Evolutionary conservation across 2,888 invertebrate genomes (phyloP).

Genomic region (Helleia helle): DNA sequence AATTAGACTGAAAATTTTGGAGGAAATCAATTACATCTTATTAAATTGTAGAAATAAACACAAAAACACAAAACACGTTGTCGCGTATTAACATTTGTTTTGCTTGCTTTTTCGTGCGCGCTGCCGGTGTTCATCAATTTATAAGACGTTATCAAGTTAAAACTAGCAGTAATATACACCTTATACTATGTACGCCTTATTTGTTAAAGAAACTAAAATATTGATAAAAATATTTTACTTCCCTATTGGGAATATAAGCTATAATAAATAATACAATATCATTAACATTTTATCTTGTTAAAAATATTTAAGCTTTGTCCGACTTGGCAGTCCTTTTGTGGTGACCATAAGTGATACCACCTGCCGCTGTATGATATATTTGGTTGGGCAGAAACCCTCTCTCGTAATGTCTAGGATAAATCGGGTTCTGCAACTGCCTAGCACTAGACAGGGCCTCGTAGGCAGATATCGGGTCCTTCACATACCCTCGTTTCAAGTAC

Average conservation of each 20-base stretch:
- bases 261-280: neutral
- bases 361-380: conserved; percentile 59
- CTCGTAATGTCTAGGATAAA: conserved; percentile 46
- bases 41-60: no score
- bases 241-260: neutral
- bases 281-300: neutral
- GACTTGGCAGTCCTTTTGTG: conserved; percentile 54
- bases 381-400: conserved; percentile 66
- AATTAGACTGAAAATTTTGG: no score
- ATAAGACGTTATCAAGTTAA: no score
- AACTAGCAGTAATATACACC: no score
- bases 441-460: conserved; percentile 57
- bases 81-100: no score
- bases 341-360: conserved; percentile 59
- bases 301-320: conserved; percentile 14
- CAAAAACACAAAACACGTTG: no score
- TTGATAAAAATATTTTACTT: neutral
- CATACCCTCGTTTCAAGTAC: conserved; percentile 57
- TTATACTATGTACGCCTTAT: no score
- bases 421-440: conserved; percentile 32
- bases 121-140: no score
- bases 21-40: no score
- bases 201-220: neutral
- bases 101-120: no score
- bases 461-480: conserved; percentile 51